Percentiles rank a stretch among this genome's conserved stretches.
Evolutionary conservation across 1,140 invertebrate genomes (phyloP).

Genomic region (Halesus radiatus): DNA sequence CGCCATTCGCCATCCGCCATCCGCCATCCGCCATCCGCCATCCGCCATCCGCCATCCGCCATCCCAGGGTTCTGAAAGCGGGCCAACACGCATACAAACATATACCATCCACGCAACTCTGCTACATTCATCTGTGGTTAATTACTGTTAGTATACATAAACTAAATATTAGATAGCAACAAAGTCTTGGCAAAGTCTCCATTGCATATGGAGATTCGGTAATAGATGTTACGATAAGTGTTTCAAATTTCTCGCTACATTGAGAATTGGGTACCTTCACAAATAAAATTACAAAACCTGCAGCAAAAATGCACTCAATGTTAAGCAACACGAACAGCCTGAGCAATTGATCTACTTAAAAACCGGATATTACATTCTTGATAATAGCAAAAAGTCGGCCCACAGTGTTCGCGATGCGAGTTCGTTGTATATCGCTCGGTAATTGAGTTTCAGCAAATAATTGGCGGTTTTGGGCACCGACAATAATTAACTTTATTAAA

Average conservation of each 20-base stretch:
- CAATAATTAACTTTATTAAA: no score
- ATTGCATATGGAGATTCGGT: no score
- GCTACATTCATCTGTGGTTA: no score
- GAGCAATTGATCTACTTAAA: constrained; percentile 5
- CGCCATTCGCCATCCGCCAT: no score
- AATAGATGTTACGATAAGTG: no score
- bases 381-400: background rate
- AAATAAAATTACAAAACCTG: background rate
- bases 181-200: background rate
- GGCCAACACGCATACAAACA: background rate
- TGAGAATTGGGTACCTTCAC: no score
- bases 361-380: constrained; percentile 1
- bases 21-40: no score
- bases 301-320: constrained; percentile 6
- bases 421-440: background rate
- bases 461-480: background rate
- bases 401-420: background rate
- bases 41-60: background rate
- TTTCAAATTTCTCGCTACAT: no score
- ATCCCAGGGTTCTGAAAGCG: background rate
- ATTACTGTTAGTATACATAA: no score
- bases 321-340: background rate
- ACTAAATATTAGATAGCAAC: background rate
- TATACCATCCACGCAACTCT: background rate
- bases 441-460: background rate